These are phyloP conservation scores for Ceratoteleas bidentatus DNA, from an alignment of 1,140 invertebrate genomes.

Conservation along the genomic window DNA sequence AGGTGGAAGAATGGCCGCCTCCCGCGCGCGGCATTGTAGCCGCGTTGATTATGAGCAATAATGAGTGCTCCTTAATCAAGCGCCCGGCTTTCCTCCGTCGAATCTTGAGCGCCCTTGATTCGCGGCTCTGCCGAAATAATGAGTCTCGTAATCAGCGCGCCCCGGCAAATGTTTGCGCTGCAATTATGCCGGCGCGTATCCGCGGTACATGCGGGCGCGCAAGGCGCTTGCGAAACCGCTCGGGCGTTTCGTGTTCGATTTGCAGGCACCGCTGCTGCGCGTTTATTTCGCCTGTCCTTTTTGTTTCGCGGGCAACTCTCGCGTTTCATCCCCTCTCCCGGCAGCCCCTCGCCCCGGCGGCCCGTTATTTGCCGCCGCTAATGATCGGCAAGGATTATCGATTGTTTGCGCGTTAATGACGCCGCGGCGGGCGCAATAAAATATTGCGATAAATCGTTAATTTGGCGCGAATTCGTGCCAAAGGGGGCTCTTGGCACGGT, in stretches of 20 bases:
- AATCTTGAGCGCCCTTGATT: slow-evolving; percentile 73
- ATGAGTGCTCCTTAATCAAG: slow-evolving; percentile 75
- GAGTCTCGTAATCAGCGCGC: slow-evolving; percentile 77
- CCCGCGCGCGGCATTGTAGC: slow-evolving; percentile 68
- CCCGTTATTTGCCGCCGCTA: slow-evolving; percentile 15
- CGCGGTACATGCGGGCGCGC: slow-evolving; percentile 50
- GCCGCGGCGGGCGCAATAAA: slow-evolving; percentile 13
- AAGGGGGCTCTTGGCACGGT: not conserved
- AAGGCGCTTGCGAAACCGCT: slow-evolving; percentile 44
- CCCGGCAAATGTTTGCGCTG: slow-evolving; percentile 75
- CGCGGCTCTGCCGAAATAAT: slow-evolving; percentile 74
- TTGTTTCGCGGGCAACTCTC: slow-evolving; percentile 13
- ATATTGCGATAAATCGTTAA: slow-evolving; percentile 21
- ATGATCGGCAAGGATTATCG: slow-evolving; percentile 42
- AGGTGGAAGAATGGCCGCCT: slow-evolving; percentile 42
- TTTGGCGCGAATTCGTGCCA: slow-evolving; percentile 19
- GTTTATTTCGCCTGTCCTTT: slow-evolving; percentile 33
- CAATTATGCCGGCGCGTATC: slow-evolving; percentile 69
- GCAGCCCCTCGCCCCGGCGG: not conserved
- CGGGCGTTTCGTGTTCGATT: slow-evolving; percentile 59
- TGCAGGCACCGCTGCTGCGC: slow-evolving; percentile 51
- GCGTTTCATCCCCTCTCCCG: not conserved
- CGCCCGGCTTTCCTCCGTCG: slow-evolving; percentile 59
- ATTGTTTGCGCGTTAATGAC: slow-evolving; percentile 39
- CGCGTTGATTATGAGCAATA: slow-evolving; percentile 77